Conservation (phyloP, 2,888 invertebrate species). For the Tribolium freemani region DNA sequence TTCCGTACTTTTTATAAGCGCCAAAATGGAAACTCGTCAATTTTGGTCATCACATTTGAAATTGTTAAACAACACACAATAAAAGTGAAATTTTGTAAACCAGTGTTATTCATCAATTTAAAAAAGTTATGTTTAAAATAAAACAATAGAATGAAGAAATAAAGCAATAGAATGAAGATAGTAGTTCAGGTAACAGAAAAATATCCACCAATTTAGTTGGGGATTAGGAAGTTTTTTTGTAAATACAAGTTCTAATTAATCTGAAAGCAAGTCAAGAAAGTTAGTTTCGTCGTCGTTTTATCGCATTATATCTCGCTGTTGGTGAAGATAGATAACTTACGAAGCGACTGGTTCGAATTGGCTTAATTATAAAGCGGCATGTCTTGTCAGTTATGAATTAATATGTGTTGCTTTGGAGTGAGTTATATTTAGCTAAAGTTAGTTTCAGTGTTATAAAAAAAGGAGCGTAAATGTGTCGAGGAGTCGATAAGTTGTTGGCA, state of each 20-base stretch:
- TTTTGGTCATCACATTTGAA: too few relatives aligned
- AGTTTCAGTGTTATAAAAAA: background rate
- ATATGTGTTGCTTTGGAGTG: constrained; percentile 12
- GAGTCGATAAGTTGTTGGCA: background rate
- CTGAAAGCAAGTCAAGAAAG: constrained; percentile 1
- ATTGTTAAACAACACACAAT: too few relatives aligned
- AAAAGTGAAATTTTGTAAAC: too few relatives aligned
- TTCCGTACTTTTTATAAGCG: too few relatives aligned
- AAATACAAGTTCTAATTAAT: background rate
- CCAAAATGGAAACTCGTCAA: too few relatives aligned
- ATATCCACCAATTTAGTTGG: too few relatives aligned
- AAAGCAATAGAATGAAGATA: too few relatives aligned
- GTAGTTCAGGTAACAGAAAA: too few relatives aligned
- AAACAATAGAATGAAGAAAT: too few relatives aligned
- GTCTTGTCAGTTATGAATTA: constrained; percentile 31
- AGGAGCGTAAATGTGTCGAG: background rate
- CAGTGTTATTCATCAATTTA: too few relatives aligned
- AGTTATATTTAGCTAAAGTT: background rate
- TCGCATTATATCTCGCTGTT: constrained; percentile 7
- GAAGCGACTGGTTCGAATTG: constrained; percentile 25
- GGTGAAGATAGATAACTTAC: constrained; percentile 14
- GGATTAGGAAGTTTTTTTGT: too few relatives aligned
- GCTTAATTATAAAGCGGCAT: constrained; percentile 33
- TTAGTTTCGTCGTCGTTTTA: background rate
- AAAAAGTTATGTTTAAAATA: too few relatives aligned